phyloP scores from a whole-genome alignment of 1,140 invertebrate species.

The Bactericera cockerelli region DNA sequence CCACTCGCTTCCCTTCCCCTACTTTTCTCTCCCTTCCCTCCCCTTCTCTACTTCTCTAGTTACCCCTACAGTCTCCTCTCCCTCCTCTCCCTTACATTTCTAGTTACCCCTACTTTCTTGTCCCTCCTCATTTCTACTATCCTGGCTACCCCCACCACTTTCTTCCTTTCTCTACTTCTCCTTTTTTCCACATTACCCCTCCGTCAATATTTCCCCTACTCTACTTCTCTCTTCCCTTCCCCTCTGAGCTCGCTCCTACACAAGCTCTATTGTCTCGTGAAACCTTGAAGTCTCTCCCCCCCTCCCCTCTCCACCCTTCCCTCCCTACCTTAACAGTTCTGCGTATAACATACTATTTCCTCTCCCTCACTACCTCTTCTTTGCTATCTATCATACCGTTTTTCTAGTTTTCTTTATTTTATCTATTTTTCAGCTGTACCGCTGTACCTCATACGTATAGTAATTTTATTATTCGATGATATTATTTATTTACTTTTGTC shows the following conservation, averaged over 20 bases:
- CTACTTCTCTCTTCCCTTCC: not conserved
- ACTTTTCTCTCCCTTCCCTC: not conserved
- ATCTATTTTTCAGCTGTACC: too few species aligned
- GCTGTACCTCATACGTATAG: too few species aligned
- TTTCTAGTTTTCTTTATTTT: too few species aligned
- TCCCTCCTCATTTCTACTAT: not conserved
- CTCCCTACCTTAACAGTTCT: too few species aligned
- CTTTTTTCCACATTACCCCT: not conserved
- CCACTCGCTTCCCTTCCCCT: not conserved
- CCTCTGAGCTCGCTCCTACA: too few species aligned
- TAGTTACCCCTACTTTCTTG: not conserved
- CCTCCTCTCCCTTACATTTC: not conserved
- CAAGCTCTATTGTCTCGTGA: too few species aligned
- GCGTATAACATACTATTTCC: too few species aligned
- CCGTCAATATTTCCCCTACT: not conserved
- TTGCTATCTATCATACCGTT: too few species aligned
- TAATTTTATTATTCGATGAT: too few species aligned
- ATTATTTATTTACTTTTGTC: too few species aligned
- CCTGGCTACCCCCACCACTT: slow-evolving; percentile 3
- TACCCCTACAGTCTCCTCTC: not conserved
- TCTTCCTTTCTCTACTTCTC: not conserved
- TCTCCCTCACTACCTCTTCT: not conserved
- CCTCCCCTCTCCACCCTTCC: too few species aligned
- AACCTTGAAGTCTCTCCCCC: too few species aligned
- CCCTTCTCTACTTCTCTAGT: slow-evolving; percentile 5